Evolutionary conservation across 2,113 vertebrate genomes (phyloP).

Genomic region (Forbesichthys agassizii): DNA sequence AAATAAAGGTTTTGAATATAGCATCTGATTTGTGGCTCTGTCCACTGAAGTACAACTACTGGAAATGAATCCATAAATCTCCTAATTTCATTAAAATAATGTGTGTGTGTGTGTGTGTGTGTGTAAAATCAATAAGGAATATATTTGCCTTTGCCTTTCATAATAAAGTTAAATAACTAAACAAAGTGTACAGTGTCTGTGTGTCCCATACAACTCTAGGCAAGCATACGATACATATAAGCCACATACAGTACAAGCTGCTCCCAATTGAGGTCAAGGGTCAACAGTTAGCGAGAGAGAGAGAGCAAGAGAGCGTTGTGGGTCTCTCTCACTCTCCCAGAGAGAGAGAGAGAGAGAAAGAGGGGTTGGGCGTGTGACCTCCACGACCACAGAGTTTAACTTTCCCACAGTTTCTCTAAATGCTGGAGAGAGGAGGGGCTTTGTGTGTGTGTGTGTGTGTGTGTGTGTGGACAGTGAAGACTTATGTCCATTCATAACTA

Average conservation of each 20-base stretch:
- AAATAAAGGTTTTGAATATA: too few species aligned
- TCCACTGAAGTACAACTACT: too few species aligned
- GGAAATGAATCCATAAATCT: constrained; percentile 27
- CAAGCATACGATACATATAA: constrained; percentile 2
- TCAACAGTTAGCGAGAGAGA: not conserved
- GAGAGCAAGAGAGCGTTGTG: not conserved
- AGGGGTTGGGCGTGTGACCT: constrained; percentile 65
- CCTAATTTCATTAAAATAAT: constrained; percentile 61
- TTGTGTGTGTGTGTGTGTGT: not conserved
- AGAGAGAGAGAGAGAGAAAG: constrained; percentile 48
- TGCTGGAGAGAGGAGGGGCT: constrained; percentile 9
- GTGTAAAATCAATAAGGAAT: constrained; percentile 42
- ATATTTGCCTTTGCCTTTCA: constrained; percentile 26
- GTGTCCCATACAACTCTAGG: constrained; percentile 33
- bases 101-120: constrained; percentile 27
- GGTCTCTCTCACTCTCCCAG: constrained; percentile 13
- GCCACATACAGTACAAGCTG: not conserved
- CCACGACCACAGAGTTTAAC: constrained; percentile 83
- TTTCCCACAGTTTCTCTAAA: constrained; percentile 82
- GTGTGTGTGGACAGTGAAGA: not conserved
- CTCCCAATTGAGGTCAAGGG: too few species aligned
- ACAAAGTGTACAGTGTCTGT: not conserved
- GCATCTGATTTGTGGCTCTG: too few species aligned
- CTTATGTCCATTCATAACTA: not conserved
- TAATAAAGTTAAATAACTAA: constrained; percentile 6